Percentiles rank a stretch among this genome's conserved stretches.
Conservation (phyloP, 2,888 invertebrate species). For the Oligia fasciuncula region DNA sequence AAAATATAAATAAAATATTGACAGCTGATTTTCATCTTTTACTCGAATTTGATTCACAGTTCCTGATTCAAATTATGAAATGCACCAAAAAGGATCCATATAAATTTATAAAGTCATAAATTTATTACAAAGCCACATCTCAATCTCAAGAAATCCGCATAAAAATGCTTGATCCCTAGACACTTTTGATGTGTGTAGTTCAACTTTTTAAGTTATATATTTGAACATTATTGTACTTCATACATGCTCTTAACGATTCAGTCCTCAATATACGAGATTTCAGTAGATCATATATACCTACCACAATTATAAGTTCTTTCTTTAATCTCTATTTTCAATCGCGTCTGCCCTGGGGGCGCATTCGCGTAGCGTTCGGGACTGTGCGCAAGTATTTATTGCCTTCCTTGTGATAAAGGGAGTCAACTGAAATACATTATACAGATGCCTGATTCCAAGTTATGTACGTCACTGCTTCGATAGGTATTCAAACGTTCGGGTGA, state of each 20-base stretch:
- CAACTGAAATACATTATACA: conserved; percentile 42
- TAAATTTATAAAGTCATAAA: too few relatives aligned
- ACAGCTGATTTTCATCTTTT: too few relatives aligned
- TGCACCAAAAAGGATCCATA: too few relatives aligned
- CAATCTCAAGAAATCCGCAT: too few relatives aligned
- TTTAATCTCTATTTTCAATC: conserved; percentile 57
- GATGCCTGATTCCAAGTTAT: conserved; percentile 42
- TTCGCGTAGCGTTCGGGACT: conserved; percentile 42
- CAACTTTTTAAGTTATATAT: neutral
- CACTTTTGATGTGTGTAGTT: too few relatives aligned
- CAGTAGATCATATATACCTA: neutral
- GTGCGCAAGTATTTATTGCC: conserved; percentile 58
- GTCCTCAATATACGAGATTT: neutral
- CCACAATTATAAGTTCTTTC: conserved; percentile 48
- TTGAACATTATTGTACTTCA: too few relatives aligned
- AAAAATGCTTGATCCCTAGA: too few relatives aligned
- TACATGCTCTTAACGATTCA: neutral
- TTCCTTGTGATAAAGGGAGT: conserved; percentile 37
- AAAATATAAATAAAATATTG: too few relatives aligned
- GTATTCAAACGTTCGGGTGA: conserved; percentile 9
- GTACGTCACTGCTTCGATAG: conserved; percentile 18
- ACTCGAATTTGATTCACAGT: too few relatives aligned
- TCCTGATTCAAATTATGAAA: too few relatives aligned
- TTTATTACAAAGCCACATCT: too few relatives aligned
- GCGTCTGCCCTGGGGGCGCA: conserved; percentile 39